A percentile compares a stretch with the other conserved stretches of the same genome.
phyloP scores from a whole-genome alignment of 2,888 invertebrate genomes.

The Alentia gelatinosa region DNA sequence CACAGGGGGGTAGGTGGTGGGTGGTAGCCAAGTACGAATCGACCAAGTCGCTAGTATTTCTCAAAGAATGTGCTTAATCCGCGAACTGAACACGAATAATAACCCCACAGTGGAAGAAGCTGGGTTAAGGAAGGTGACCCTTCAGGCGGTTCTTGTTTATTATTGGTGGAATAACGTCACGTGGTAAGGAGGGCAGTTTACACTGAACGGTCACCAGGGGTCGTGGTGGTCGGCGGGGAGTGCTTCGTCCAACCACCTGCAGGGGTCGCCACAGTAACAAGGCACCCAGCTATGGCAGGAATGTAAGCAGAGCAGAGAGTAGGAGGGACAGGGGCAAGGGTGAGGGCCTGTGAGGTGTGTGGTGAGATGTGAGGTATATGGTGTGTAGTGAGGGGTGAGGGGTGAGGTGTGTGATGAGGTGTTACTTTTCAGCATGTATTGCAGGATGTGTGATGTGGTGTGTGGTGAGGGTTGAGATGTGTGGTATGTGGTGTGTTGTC shows the following conservation, averaged over 20 bases:
- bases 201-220: background rate
- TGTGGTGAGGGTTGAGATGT: background rate
- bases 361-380: background rate
- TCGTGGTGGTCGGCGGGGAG: background rate
- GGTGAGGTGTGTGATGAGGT: background rate
- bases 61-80: too few relatives aligned
- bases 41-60: too few relatives aligned
- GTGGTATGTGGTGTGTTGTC: background rate
- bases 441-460: too few relatives aligned
- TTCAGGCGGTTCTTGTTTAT: background rate
- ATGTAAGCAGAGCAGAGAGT: background rate
- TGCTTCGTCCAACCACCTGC: background rate
- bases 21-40: too few relatives aligned
- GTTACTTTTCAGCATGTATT: too few relatives aligned
- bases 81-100: too few relatives aligned
- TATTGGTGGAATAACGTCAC: background rate
- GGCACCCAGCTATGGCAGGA: background rate
- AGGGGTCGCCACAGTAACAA: background rate
- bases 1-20: too few relatives aligned
- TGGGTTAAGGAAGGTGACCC: background rate
- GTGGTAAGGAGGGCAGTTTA: background rate
- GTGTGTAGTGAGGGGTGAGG: background rate
- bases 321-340: background rate
- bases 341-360: background rate
- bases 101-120: too few relatives aligned